Conservation (phyloP, 2,888 invertebrate species). For the Perithous albicinctus region DNA sequence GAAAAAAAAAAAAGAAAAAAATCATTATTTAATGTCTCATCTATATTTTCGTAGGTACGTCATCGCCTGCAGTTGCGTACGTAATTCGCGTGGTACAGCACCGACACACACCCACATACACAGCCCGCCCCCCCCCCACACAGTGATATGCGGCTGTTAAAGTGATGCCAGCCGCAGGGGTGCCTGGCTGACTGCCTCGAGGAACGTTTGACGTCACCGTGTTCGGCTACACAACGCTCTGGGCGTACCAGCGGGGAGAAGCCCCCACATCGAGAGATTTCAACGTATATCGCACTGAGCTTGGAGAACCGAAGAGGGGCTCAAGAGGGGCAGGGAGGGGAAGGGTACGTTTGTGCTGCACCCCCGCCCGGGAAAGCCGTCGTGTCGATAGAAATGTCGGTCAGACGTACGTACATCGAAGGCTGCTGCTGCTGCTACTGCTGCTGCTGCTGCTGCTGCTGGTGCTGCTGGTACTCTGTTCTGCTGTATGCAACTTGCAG, state of each 20-base stretch:
- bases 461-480: slow-evolving; percentile 5
- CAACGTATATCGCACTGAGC: slow-evolving; percentile 47
- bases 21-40: neutral
- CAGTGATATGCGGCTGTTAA: slow-evolving; percentile 41
- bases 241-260: slow-evolving; percentile 59
- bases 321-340: neutral
- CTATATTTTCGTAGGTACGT: slow-evolving; percentile 15
- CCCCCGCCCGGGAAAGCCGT: slow-evolving; percentile 55
- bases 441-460: slow-evolving; percentile 32
- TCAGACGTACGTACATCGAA: slow-evolving; percentile 66
- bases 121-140: too few species aligned
- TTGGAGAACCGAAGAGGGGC: neutral
- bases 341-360: slow-evolving; percentile 65
- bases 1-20: too few species aligned
- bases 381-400: slow-evolving; percentile 65
- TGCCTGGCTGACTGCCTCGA: slow-evolving; percentile 52
- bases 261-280: slow-evolving; percentile 62
- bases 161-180: slow-evolving; percentile 51
- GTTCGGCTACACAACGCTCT: slow-evolving; percentile 32
- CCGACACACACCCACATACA: too few species aligned
- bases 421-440: slow-evolving; percentile 32
- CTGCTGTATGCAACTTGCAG: slow-evolving; percentile 16
- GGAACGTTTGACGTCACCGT: slow-evolving; percentile 64
- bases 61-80: slow-evolving; percentile 21
- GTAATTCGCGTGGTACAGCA: slow-evolving; percentile 45